Evolutionary conservation across 1,140 invertebrate genomes (phyloP).

Genomic region (Plodia interpunctella): DNA sequence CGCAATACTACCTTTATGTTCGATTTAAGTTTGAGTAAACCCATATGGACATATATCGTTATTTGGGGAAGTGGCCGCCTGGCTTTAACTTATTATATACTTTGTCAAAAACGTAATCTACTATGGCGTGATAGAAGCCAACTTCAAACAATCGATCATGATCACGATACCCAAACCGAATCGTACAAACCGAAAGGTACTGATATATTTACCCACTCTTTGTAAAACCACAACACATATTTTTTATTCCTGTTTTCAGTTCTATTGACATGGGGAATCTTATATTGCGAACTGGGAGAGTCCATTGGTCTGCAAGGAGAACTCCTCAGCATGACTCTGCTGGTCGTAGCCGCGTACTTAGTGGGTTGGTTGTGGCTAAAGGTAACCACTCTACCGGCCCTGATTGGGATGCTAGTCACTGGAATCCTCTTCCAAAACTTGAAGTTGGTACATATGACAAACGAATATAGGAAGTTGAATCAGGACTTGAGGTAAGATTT

Average conservation of each 20-base stretch:
- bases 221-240: no score
- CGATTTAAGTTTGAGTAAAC: no score
- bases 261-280: constrained; percentile 78
- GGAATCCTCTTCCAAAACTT: constrained; percentile 89
- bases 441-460: constrained; percentile 82
- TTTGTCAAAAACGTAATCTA: no score
- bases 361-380: constrained; percentile 86
- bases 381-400: constrained; percentile 87
- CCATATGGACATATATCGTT: no score
- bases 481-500: constrained; percentile 78
- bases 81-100: no score
- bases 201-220: no score
- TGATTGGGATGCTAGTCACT: constrained; percentile 92
- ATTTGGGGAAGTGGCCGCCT: no score
- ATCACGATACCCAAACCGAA: no score
- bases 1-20: no score
- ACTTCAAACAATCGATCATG: no score
- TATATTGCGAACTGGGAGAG: constrained; percentile 84
- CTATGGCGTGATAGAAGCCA: no score
- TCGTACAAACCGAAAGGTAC: no score
- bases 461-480: constrained; percentile 80
- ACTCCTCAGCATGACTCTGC: constrained; percentile 86
- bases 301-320: constrained; percentile 86
- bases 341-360: constrained; percentile 87
- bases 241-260: not conserved